phyloP scores from a whole-genome alignment of 2,888 invertebrate genomes.

The Meiosimyza platycephala region DNA sequence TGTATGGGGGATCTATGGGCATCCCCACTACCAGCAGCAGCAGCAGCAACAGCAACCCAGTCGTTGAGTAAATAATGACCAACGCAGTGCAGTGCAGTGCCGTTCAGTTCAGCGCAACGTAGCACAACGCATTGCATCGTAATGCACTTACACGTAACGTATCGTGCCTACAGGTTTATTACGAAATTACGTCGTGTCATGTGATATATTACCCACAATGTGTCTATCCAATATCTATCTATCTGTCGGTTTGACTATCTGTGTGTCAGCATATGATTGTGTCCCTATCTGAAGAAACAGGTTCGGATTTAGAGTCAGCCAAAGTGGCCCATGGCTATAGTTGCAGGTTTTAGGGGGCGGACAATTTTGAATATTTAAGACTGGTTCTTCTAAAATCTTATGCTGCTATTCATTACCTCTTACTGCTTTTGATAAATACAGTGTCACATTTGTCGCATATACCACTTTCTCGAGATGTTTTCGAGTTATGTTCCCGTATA shows the following conservation, averaged over 20 bases:
- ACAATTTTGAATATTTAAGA: no score
- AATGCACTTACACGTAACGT: slow-evolving; percentile 3
- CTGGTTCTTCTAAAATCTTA: no score
- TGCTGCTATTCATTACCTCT: no score
- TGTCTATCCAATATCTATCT: neutral
- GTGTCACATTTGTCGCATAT: no score
- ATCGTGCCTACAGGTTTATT: neutral
- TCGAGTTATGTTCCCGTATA: no score
- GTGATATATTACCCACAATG: neutral
- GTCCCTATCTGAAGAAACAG: neutral
- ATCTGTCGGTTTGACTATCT: slow-evolving; percentile 6
- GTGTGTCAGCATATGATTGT: neutral
- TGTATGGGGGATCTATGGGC: no score
- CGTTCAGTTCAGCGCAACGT: neutral
- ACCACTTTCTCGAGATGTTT: no score
- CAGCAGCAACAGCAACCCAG: neutral
- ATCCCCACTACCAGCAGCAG: neutral
- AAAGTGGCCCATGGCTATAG: no score
- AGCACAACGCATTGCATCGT: slow-evolving; percentile 15
- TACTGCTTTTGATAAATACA: no score
- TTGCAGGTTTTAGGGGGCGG: no score
- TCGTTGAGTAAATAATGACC: slow-evolving; percentile 30
- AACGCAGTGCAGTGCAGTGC: slow-evolving; percentile 24
- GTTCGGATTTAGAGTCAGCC: no score
- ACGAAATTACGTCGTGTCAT: slow-evolving; percentile 16